Evolutionary conservation across 2,797 vertebrate genomes (phyloP), one percentile per base, ranked within the genome.

Genomic region (Pseudochaenichthys georgianus): DNA sequence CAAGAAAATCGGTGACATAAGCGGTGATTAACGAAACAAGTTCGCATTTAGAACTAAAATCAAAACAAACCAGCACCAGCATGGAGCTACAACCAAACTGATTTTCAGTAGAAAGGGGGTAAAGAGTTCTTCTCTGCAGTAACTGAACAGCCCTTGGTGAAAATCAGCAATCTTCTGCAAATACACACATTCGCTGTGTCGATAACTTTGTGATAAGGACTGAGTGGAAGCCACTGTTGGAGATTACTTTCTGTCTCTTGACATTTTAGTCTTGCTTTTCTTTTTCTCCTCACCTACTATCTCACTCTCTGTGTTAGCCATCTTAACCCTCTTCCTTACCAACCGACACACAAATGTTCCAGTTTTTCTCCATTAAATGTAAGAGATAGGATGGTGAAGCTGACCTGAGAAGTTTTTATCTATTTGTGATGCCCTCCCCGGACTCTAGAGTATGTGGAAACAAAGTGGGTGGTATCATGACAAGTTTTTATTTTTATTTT

Each of bases 181-280:
- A 81, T 31, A 65, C 63, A 54, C 31, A 58, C 23, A 59, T 58
- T 60, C 2, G 3, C 16, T 60, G 46, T 15, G 55, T 55, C 50
- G 66, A 75, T 69, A 73, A 46, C 48, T 50, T 34, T 41, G 19
- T 42, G 43, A 57, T 10, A 54, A 45, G n/a, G 21, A 78, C 28
- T 7, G 61, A 43, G 21, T 62, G 59, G 28, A 55, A 63, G 52
- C 16, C 41, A 41, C n/a, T 58, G 2, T 73, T 58, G 55, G 38
- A 68, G 23, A 19, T 63, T 59, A 21, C 54, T 70, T 31, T 64
- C 21, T 60, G 41, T 64, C 50, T 13, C 31, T 63, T 72, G 38
- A 19, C 13, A 46, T 69, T 60, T 77, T 51, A 73, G 64, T 23
- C n/a, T 70, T 52, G 7, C 9, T 15, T 7, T 54, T 21, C 54